Evolutionary conservation across 2,113 vertebrate genomes (phyloP).

Genomic region (Pterocles orientalis): DNA sequence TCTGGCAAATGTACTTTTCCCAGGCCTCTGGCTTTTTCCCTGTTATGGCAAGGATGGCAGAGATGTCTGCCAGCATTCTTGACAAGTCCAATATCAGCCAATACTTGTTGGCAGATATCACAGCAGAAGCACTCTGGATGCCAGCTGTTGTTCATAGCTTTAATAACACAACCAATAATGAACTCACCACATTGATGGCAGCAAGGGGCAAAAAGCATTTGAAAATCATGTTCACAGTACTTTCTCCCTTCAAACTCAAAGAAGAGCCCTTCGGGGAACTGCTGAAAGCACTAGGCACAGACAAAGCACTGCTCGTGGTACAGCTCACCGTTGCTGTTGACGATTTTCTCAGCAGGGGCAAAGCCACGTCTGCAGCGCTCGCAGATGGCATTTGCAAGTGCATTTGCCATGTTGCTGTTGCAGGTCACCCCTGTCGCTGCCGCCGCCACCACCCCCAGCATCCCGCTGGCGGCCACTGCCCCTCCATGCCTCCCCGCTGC

Average conservation of each 20-base stretch:
- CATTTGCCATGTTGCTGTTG: slow-evolving; percentile 97
- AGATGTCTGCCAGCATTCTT: slow-evolving; percentile 97
- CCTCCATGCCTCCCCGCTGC: no score
- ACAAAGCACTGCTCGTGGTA: slow-evolving; percentile 98
- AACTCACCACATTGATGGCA: slow-evolving; percentile 98
- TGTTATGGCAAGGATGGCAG: slow-evolving; percentile 95
- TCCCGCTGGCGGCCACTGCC: no score
- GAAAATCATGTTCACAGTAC: slow-evolving; percentile 98
- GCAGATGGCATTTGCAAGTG: slow-evolving; percentile 92
- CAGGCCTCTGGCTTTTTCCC: slow-evolving; percentile 92
- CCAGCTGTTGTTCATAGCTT: slow-evolving; percentile 99
- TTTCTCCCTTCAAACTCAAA: slow-evolving; percentile 99
- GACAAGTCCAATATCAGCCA: slow-evolving; percentile 96
- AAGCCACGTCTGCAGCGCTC: slow-evolving; percentile 94
- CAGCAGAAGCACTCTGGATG: slow-evolving; percentile 98
- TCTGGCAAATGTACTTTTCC: slow-evolving; percentile 98
- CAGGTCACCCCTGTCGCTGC: no score
- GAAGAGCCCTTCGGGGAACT: slow-evolving; percentile 96
- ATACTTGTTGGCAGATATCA: slow-evolving; percentile 88
- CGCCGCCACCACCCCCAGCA: no score
- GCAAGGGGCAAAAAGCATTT: slow-evolving; percentile 98
- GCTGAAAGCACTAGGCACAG: slow-evolving; percentile 97
- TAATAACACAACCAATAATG: slow-evolving; percentile 97
- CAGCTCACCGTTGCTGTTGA: slow-evolving; percentile 96
- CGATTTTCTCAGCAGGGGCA: slow-evolving; percentile 92